Evolutionary conservation across 2,797 vertebrate genomes (phyloP).

Genomic region (Chiroxiphia lanceolata): DNA sequence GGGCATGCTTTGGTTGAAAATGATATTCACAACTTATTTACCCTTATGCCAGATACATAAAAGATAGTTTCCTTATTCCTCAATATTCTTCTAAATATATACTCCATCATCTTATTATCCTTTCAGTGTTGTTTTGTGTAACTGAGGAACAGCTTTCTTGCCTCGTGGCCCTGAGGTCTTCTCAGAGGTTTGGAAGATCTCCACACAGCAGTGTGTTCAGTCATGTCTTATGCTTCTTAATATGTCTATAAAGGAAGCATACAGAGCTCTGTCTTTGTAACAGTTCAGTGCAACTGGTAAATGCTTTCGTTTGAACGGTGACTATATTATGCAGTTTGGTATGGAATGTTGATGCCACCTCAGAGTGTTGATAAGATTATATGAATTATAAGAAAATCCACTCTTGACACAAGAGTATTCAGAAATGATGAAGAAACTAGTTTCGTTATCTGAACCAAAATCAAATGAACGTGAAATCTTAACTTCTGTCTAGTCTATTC

Average conservation of each 20-base stretch:
- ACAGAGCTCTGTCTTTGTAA: not conserved
- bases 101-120: not conserved
- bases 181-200: not conserved
- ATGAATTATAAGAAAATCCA: not conserved
- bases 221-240: not conserved
- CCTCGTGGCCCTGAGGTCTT: not conserved
- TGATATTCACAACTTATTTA: not conserved
- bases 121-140: not conserved
- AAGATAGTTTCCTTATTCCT: not conserved
- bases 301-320: not conserved
- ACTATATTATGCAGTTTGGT: not conserved
- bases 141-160: not conserved
- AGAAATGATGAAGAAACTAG: not conserved
- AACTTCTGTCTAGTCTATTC: not conserved
- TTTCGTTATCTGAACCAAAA: not conserved
- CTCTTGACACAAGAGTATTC: not conserved
- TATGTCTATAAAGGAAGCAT: not conserved
- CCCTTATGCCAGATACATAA: not conserved
- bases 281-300: not conserved
- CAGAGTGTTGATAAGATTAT: not conserved
- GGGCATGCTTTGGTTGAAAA: not conserved
- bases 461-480: not conserved
- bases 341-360: not conserved
- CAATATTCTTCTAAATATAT: not conserved
- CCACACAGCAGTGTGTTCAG: not conserved